These are phyloP conservation scores for Galago senegalensis DNA, from an alignment of 2,797 vertebrate species.

Conservation along the genomic window DNA sequence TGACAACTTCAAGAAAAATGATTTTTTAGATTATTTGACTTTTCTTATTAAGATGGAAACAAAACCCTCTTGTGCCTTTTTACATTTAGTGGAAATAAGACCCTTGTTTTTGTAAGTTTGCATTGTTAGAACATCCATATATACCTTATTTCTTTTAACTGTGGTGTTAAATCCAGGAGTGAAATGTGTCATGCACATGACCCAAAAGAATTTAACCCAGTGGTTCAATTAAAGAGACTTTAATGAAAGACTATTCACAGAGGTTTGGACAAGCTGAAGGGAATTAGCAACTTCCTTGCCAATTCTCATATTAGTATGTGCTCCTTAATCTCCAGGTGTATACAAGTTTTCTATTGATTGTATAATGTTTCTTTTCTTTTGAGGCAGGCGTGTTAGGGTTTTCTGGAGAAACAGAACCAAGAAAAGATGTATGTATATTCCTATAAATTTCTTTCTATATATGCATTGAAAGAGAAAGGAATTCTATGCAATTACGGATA, in stretches of 20 bases:
- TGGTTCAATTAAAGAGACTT: constrained; percentile 39
- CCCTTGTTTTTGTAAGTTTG: background rate
- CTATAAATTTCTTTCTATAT: background rate
- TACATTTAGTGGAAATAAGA: background rate
- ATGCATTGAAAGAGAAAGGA: background rate
- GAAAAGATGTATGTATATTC: background rate
- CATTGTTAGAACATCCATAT: background rate
- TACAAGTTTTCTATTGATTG: background rate
- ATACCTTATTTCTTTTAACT: background rate
- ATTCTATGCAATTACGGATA: background rate
- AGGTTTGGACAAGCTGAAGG: background rate
- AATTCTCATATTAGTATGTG: background rate
- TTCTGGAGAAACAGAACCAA: constrained; percentile 31
- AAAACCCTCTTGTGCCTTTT: constrained; percentile 22
- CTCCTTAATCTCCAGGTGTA: background rate
- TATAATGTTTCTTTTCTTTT: constrained; percentile 50
- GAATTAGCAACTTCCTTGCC: background rate
- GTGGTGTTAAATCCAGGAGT: background rate
- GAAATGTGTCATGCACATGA: background rate
- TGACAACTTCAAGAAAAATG: constrained; percentile 2
- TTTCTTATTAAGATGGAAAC: constrained; percentile 7
- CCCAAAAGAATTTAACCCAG: constrained; percentile 6
- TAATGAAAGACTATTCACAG: background rate
- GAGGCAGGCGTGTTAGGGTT: constrained; percentile 22
- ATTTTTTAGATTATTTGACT: background rate